Percentiles rank a stretch among this genome's conserved stretches.
These are phyloP conservation scores for Pammene fasciana DNA, from an alignment of 2,888 invertebrate genomes.

Conservation along the genomic window DNA sequence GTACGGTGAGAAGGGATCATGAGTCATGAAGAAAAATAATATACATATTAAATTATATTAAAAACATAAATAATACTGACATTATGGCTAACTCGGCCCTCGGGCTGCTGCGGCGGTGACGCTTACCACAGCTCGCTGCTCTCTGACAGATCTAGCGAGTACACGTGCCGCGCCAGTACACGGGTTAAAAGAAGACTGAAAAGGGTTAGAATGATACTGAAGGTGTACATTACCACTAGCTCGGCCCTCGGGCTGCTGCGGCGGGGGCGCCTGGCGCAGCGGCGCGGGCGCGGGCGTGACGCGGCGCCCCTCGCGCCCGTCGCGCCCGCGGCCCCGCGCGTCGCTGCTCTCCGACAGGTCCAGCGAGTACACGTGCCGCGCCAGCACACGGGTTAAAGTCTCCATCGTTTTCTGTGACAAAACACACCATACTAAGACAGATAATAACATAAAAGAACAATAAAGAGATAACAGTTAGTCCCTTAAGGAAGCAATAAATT, in stretches of 20 bases:
- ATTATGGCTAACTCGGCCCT: conserved; percentile 33
- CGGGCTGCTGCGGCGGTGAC: conserved; percentile 51
- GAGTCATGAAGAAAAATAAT: too few relatives aligned
- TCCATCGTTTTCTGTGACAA: conserved; percentile 94
- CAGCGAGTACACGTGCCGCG: conserved; percentile 96
- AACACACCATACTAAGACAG: too few relatives aligned
- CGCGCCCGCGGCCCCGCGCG: conserved; percentile 44
- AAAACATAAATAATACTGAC: too few relatives aligned
- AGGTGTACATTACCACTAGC: neutral
- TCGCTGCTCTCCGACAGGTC: conserved; percentile 95
- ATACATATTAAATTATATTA: too few relatives aligned
- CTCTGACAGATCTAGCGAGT: conserved; percentile 95
- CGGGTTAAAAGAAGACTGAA: too few relatives aligned
- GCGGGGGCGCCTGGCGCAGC: conserved; percentile 45
- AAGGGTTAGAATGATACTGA: neutral
- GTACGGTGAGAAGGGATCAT: too few relatives aligned
- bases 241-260: conserved; percentile 51
- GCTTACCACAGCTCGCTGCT: conserved; percentile 84
- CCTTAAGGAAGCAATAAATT: too few relatives aligned
- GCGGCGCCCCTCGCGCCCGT: conserved; percentile 41
- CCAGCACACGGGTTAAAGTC: conserved; percentile 96
- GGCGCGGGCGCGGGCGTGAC: conserved; percentile 48
- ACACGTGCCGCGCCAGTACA: conserved; percentile 97
- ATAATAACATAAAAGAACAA: too few relatives aligned
- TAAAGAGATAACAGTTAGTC: too few relatives aligned